Base-by-base conservation (phyloP, 2,888 invertebrate species). In the Tenthredo mesomela region DNA sequence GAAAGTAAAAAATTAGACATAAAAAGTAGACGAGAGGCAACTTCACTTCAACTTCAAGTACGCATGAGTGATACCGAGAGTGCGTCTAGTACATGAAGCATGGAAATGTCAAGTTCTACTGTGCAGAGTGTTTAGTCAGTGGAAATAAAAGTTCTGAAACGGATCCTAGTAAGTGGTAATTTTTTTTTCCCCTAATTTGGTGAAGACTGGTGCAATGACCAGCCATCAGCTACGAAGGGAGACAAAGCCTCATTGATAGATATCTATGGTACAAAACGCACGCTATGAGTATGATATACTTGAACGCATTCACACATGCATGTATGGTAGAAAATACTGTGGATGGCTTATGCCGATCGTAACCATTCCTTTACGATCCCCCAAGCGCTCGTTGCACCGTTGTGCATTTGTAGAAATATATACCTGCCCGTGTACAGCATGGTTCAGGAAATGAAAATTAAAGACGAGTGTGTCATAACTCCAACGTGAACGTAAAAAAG, bases 311-410 rank as follows among this genome's bases (percentile, higher is more conserved):
- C 71, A 43, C 21, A n/a, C 1, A 58, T 9, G n/a, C 7, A 61
- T n/a, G 21, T 33, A 33, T 1, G 40, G 37, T n/a, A 1, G 40
- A 43, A 73, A 73, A 43, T 73, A 43, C 21, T 21, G 29, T 43
- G 71, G 40, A 73, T 12, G 25, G 25, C n/a, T 43, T 73, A 73
- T 21, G 18, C 40, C 71, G 71, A 73, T 73, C 71, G 71, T 73
- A 73, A 73, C 71, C 40, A 43, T 43, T 73, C 71, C 43, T 73
- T 73, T 73, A 73, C 71, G 71, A 73, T 43, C n/a, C 71, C 71
- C 71, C 21, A 0, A 40, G 40, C 71, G 71, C 18, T 40, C 43
- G 10, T 73, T 73, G 43, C 71, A 73, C 40, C 43, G 21, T 18
- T 73, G 71, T 73, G 71, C 71, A 73, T 37, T 73, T 12, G 21